Conservation (phyloP, 2,888 invertebrate species). For the Amphipyra tragopoginis region DNA sequence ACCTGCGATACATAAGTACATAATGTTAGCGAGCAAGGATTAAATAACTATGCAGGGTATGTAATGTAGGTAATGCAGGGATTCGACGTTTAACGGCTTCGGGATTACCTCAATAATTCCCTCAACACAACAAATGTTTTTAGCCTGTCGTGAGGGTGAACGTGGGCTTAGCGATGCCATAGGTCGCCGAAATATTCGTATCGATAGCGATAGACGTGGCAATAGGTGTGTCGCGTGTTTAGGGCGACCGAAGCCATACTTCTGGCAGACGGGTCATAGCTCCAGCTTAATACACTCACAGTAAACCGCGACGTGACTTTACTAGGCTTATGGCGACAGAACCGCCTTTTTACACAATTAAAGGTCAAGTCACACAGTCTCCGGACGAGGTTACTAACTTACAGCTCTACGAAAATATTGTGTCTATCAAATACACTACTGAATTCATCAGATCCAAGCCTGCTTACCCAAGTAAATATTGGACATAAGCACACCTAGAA, state of each 20-base stretch:
- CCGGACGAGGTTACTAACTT: slow-evolving; percentile 26
- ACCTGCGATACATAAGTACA: slow-evolving; percentile 68
- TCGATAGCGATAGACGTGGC: slow-evolving; percentile 64
- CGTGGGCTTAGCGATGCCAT: slow-evolving; percentile 56
- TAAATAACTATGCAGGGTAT: slow-evolving; percentile 86
- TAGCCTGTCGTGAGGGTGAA: slow-evolving; percentile 70
- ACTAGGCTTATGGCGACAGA: slow-evolving; percentile 69
- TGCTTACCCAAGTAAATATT: neutral
- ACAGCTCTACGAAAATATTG: neutral
- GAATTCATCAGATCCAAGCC: too few relatives aligned
- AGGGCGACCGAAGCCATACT: slow-evolving; percentile 81
- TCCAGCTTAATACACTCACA: slow-evolving; percentile 71
- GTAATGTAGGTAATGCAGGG: slow-evolving; percentile 88
- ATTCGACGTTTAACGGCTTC: slow-evolving; percentile 88
- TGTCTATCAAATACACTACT: too few relatives aligned
- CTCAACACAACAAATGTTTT: slow-evolving; percentile 87
- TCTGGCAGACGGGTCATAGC: slow-evolving; percentile 74
- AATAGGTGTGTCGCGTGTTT: slow-evolving; percentile 64
- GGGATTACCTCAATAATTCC: slow-evolving; percentile 87
- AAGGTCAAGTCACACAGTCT: slow-evolving; percentile 65
- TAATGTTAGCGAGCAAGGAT: slow-evolving; percentile 82
- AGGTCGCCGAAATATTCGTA: slow-evolving; percentile 67
- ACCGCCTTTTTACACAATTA: slow-evolving; percentile 71
- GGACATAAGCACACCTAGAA: neutral
- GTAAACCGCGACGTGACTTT: slow-evolving; percentile 76